Conservation (phyloP, 2,797 vertebrate species). For the Hozukius guyotensis region DNA sequence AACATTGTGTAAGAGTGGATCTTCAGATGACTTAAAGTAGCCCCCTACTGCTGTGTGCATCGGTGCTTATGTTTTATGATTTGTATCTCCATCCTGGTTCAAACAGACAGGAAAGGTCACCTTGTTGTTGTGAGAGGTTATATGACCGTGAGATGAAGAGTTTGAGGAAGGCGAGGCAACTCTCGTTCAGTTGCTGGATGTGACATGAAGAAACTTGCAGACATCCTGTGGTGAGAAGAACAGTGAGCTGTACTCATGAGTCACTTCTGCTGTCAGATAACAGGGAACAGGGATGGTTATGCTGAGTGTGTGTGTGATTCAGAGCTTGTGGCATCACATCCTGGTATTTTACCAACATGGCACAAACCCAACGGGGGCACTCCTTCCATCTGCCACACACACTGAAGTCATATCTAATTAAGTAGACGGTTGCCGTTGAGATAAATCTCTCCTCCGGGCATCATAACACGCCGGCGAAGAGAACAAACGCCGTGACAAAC, state of each 20-base stretch:
- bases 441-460: slow-evolving; percentile 42
- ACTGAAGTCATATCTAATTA: slow-evolving; percentile 45
- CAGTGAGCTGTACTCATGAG: slow-evolving; percentile 21
- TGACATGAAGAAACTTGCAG: slow-evolving; percentile 48
- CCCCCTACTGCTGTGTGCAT: neutral
- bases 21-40: neutral
- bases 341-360: slow-evolving; percentile 46
- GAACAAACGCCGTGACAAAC: too few species aligned
- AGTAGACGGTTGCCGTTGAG: slow-evolving; percentile 27
- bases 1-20: slow-evolving; percentile 27
- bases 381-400: slow-evolving; percentile 45
- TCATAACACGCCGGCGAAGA: neutral
- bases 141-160: neutral
- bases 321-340: slow-evolving; percentile 34
- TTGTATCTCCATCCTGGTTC: neutral
- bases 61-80: neutral
- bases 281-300: neutral
- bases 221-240: slow-evolving; percentile 31
- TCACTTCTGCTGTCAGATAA: slow-evolving; percentile 46
- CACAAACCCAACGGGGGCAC: slow-evolving; percentile 36
- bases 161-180: neutral
- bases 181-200: neutral
- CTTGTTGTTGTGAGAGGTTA: neutral
- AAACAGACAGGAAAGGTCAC: neutral
- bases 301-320: neutral